Percentiles rank a stretch among this genome's conserved stretches.
Evolutionary conservation across 2,888 invertebrate genomes (phyloP).

Genomic region (Drosophila mulleri): DNA sequence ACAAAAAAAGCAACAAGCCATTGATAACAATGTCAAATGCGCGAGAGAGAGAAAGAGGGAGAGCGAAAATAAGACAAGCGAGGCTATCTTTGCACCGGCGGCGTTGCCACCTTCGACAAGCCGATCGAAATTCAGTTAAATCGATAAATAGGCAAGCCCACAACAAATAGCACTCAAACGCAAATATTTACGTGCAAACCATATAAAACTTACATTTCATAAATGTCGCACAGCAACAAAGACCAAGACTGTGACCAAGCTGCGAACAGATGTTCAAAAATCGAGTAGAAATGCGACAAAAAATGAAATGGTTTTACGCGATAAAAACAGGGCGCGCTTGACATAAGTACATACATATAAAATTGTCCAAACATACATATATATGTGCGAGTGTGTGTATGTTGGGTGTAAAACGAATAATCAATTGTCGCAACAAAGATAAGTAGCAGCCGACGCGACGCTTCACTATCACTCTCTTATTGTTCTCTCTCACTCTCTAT

Average conservation of each 20-base stretch:
- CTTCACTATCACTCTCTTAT: background rate
- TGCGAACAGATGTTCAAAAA: constrained; percentile 52
- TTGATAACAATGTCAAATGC: constrained; percentile 71
- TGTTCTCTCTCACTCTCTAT: background rate
- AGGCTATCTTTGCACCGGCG: constrained; percentile 24
- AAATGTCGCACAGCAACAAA: constrained; percentile 18
- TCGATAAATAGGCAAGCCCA: constrained; percentile 45
- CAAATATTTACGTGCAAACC: constrained; percentile 39
- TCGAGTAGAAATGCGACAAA: constrained; percentile 39
- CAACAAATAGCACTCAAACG: constrained; percentile 35
- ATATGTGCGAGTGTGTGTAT: background rate
- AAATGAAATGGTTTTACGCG: constrained; percentile 12
- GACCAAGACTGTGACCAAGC: constrained; percentile 1
- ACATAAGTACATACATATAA: constrained; percentile 4
- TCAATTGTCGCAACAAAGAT: constrained; percentile 61
- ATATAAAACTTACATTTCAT: constrained; percentile 44
- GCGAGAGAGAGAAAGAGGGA: background rate
- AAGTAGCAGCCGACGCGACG: constrained; percentile 13
- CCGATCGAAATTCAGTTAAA: constrained; percentile 46
- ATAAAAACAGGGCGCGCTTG: constrained; percentile 24
- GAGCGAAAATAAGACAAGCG: constrained; percentile 5
- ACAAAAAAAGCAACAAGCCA: constrained; percentile 29
- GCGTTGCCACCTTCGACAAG: constrained; percentile 50
- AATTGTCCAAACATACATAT: constrained; percentile 8
- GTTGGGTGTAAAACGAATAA: constrained; percentile 62